Percentiles rank a stretch among this genome's conserved stretches.
Evolutionary conservation across 2,113 vertebrate species (phyloP).

Genomic region (Gorsachius goisagi): DNA sequence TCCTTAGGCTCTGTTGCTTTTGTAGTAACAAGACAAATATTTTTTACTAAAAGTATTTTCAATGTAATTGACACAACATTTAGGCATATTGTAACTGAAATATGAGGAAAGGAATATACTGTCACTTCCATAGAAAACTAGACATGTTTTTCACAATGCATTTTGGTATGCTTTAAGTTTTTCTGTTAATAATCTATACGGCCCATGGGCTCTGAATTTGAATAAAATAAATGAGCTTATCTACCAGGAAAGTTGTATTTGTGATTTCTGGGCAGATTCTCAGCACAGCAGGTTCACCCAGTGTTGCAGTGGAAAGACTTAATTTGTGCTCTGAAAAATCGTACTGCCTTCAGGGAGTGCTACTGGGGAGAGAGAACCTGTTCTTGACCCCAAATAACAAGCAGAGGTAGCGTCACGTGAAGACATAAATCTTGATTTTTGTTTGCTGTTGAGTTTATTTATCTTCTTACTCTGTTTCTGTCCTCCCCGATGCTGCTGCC

Average conservation of each 20-base stretch:
- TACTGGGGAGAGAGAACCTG: neutral
- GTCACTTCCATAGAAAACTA: neutral
- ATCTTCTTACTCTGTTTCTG: neutral
- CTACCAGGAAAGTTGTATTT: neutral
- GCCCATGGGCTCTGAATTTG: neutral
- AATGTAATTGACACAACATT: neutral
- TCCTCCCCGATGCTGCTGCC: neutral
- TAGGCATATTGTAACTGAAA: neutral
- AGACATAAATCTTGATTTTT: neutral
- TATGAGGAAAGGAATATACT: neutral
- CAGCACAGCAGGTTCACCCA: neutral
- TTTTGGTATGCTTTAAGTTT: neutral
- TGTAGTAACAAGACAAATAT: neutral
- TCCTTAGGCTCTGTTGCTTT: neutral
- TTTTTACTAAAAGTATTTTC: neutral
- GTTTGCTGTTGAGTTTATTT: neutral
- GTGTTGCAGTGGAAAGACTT: neutral
- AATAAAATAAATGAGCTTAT: neutral
- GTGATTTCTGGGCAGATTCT: neutral
- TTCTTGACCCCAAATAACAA: neutral
- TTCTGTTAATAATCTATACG: neutral
- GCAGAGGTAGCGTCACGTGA: neutral
- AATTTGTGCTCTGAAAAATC: conserved; percentile 13
- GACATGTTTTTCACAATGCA: neutral
- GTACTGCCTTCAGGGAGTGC: neutral